A percentile compares a stretch with the other conserved stretches of the same genome.
Evolutionary conservation across 2,797 vertebrate genomes (phyloP).

Genomic region (Sparidentex hasta): DNA sequence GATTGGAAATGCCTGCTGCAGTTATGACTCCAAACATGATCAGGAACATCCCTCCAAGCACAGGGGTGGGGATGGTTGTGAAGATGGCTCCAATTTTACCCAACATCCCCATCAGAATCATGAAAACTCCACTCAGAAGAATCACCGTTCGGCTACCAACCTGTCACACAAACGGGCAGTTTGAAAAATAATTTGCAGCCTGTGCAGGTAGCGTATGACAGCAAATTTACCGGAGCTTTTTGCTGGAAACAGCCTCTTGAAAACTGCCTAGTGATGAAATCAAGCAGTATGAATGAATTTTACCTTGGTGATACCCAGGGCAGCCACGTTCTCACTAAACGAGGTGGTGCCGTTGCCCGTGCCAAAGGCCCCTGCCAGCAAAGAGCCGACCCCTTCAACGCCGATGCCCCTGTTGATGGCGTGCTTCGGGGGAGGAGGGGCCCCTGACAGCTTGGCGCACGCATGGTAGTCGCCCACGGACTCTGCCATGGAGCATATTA

Average conservation of each 20-base stretch:
- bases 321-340: slow-evolving; percentile 94
- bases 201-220: neutral
- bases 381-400: slow-evolving; percentile 92
- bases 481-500: slow-evolving; percentile 95
- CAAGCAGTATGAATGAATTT: slow-evolving; percentile 23
- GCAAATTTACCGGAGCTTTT: neutral
- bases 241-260: neutral
- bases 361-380: slow-evolving; percentile 93
- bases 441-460: slow-evolving; percentile 92
- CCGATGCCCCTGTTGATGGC: slow-evolving; percentile 93
- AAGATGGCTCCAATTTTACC: slow-evolving; percentile 93
- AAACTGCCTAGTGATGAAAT: neutral
- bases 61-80: slow-evolving; percentile 92
- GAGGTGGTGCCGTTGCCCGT: slow-evolving; percentile 95
- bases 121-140: slow-evolving; percentile 85
- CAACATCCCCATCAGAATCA: slow-evolving; percentile 91
- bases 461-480: slow-evolving; percentile 95
- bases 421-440: slow-evolving; percentile 90
- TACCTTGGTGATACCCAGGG: slow-evolving; percentile 94
- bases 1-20: slow-evolving; percentile 91
- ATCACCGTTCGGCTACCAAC: slow-evolving; percentile 94
- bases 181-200: neutral
- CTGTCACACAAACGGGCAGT: slow-evolving; percentile 72
- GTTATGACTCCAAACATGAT: slow-evolving; percentile 94
- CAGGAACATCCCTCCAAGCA: slow-evolving; percentile 94